phyloP scores from a whole-genome alignment of 2,797 vertebrate genomes.

The Babyrousa celebensis region DNA sequence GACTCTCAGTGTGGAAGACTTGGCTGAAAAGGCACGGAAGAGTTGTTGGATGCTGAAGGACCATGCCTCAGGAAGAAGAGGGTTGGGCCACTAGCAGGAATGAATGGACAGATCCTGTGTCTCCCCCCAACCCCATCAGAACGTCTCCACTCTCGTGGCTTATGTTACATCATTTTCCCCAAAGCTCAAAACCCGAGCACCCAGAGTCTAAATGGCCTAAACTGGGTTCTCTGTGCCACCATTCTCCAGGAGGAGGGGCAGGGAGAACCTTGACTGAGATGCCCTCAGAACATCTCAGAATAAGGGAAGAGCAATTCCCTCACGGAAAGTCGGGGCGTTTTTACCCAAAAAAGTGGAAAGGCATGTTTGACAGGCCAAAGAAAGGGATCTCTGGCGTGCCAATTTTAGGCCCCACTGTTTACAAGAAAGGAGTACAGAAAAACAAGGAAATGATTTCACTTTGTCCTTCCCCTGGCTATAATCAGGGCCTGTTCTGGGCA shows the following conservation, averaged over 20 bases:
- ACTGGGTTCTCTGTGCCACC: neutral
- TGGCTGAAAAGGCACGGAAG: slow-evolving; percentile 3
- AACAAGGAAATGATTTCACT: neutral
- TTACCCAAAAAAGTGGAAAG: neutral
- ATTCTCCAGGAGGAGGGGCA: neutral
- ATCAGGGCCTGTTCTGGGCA: neutral
- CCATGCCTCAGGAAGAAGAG: neutral
- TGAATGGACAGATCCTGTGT: neutral
- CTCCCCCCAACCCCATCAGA: rapidly evolving
- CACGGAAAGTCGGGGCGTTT: neutral
- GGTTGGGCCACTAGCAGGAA: neutral
- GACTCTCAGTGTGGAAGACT: neutral
- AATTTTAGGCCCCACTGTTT: neutral
- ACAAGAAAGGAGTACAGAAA: neutral
- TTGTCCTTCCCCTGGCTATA: neutral
- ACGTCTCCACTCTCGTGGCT: neutral
- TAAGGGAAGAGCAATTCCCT: neutral
- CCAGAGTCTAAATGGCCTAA: neutral
- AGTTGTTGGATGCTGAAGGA: neutral
- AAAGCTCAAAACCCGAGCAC: neutral
- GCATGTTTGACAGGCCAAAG: neutral
- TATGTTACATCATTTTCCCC: neutral
- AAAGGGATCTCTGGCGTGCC: neutral
- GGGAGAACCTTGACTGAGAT: neutral
- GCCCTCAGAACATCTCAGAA: neutral